Evolutionary conservation across 2,113 vertebrate genomes (phyloP).

Genomic region (Semicossyphus pulcher): DNA sequence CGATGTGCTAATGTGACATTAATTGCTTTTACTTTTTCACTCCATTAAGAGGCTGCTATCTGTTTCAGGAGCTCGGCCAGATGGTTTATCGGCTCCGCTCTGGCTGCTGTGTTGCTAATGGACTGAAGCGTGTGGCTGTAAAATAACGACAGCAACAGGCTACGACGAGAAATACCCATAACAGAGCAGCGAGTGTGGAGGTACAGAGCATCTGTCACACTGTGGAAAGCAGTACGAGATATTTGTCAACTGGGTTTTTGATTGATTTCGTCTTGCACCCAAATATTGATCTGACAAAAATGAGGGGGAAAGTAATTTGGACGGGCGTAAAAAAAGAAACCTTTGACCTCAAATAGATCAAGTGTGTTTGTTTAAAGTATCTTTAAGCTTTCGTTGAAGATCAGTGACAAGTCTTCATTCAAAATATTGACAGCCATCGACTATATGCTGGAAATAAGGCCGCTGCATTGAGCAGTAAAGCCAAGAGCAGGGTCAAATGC

Average conservation of each 20-base stretch:
- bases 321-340: conserved; percentile 1
- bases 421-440: conserved; percentile 73
- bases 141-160: conserved; percentile 73
- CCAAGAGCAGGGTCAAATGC: conserved; percentile 77
- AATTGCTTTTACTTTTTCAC: conserved; percentile 84
- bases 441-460: conserved; percentile 60
- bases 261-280: background rate
- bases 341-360: conserved; percentile 40
- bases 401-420: conserved; percentile 49
- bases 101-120: conserved; percentile 70
- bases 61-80: conserved; percentile 77
- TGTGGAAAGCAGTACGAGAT: conserved; percentile 15
- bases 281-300: background rate
- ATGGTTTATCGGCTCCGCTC: conserved; percentile 78
- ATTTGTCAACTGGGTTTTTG: background rate
- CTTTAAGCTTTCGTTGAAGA: conserved; percentile 54
- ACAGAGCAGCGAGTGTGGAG: conserved; percentile 49
- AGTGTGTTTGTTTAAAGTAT: conserved; percentile 35
- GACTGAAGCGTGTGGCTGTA: conserved; percentile 66
- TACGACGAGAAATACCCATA: conserved; percentile 44
- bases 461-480: conserved; percentile 65
- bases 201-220: conserved; percentile 54
- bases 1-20: conserved; percentile 81
- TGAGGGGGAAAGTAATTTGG: background rate
- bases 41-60: conserved; percentile 81